Evolutionary conservation across 2,113 vertebrate species (phyloP).

Genomic region (Vidua chalybeata): DNA sequence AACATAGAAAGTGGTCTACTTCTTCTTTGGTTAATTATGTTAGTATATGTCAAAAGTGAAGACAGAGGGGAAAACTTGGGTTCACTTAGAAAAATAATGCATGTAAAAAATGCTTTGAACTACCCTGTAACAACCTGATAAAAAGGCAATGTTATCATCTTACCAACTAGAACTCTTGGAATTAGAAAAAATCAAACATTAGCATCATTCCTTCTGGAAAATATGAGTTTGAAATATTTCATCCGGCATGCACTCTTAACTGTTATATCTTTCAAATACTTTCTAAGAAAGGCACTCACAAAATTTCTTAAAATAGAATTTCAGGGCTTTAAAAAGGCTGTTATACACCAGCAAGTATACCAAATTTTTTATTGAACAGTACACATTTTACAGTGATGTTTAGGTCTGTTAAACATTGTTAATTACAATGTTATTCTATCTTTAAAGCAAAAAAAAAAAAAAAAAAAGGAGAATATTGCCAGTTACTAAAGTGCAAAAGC

Average conservation of each 20-base stretch:
- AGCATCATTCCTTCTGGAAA: background rate
- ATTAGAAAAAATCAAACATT: background rate
- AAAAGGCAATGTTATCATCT: background rate
- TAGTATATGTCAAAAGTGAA: background rate
- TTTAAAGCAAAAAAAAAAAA: conserved; percentile 44
- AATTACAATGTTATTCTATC: conserved; percentile 56
- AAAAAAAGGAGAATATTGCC: conserved; percentile 28
- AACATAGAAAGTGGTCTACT: background rate
- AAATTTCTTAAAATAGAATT: background rate
- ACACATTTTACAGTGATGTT: conserved; percentile 25
- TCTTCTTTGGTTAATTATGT: background rate
- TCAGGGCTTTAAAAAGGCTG: background rate
- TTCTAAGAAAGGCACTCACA: background rate
- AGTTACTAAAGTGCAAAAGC: conserved; percentile 56
- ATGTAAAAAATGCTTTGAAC: background rate
- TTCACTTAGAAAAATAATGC: background rate
- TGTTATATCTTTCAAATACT: background rate
- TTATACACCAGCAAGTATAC: background rate
- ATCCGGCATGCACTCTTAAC: background rate
- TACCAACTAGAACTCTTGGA: background rate
- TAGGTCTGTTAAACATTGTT: conserved; percentile 55
- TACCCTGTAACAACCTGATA: background rate
- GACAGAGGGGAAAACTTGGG: background rate
- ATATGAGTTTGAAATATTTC: background rate
- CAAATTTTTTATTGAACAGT: background rate